Evolutionary conservation across 1,140 invertebrate genomes (phyloP), one percentile per base, ranked within the genome.

Genomic region (Littorina saxatilis): DNA sequence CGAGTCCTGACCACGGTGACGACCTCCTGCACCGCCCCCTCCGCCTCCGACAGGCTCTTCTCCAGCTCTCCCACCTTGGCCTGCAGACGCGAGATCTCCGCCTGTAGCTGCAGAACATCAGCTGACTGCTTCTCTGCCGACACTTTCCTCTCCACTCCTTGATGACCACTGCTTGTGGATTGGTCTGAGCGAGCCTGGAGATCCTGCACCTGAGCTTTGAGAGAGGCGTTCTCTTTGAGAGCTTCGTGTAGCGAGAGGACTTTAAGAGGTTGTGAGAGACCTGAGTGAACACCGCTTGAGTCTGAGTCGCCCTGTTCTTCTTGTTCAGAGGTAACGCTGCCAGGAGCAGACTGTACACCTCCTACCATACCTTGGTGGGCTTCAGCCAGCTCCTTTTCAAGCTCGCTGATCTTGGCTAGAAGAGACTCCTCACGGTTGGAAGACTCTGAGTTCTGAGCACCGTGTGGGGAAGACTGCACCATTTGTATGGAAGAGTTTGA

Each of bases 21-120:
- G 35, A 77, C 83, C 13, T 86, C 80, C 29, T 82, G 72, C 32
- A 83, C 68, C n/a, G 66, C 83, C n/a, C 84, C 66, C 82, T 84
- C 72, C 76, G 80, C 37, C 52, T 39, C 75, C 39, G 77, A 43
- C 2, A 86, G 63, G 68, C 84, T 82, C 23, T 81, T 76, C 73
- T 86, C 83, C 72, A 87, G 82, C 17, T 84, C 87, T 63, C 76
- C 23, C 50, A 77, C 74, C 4, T 61, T 58, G 5, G 68, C 70
- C 63, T 86, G 82, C 23, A 87, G 82, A 3, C 74, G 76, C 9
- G 72, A 61, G 7, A 86, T 47, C 81, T 79, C 70, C 5, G 68
- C 32, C 68, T 73, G 63, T 13, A 80, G 66, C 13, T 35, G 66
- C 3, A 37, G 43, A 9, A 61, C 52, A 20, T 77, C 76, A 3